Evolutionary conservation across 2,797 vertebrate species (phyloP).

Genomic region (Poecilia velifera): DNA sequence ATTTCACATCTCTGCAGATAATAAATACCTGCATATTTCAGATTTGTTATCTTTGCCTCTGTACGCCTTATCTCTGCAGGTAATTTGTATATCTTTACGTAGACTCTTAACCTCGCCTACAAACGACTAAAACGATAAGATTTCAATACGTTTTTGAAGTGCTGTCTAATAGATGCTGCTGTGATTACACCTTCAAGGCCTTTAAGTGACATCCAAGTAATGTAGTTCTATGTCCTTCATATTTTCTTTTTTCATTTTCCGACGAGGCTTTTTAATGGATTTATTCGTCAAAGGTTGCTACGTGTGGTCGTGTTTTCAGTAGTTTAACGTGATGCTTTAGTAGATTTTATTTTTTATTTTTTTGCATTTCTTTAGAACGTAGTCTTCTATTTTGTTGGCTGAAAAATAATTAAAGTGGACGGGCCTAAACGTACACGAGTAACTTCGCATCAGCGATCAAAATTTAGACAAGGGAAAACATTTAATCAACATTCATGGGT

Average conservation of each 20-base stretch:
- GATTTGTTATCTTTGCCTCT: constrained; percentile 44
- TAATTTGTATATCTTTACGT: constrained; percentile 47
- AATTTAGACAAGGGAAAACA: neutral
- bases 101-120: constrained; percentile 61
- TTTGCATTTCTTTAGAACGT: neutral
- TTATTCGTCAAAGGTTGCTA: constrained; percentile 7
- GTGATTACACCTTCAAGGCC: constrained; percentile 45
- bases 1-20: constrained; percentile 50
- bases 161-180: constrained; percentile 30
- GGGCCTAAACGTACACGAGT: neutral
- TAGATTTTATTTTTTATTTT: no score
- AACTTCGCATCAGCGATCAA: neutral
- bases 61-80: constrained; percentile 54
- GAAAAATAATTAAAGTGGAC: neutral
- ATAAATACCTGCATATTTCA: constrained; percentile 52
- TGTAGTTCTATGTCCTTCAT: neutral
- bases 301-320: neutral
- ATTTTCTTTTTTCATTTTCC: constrained; percentile 2
- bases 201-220: constrained; percentile 30
- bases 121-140: constrained; percentile 44
- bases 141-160: constrained; percentile 41
- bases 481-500: neutral
- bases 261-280: constrained; percentile 19
- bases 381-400: neutral
- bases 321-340: neutral